These are phyloP conservation scores for Coelopa pilipes DNA, from an alignment of 2,888 invertebrate species.

Conservation along the genomic window DNA sequence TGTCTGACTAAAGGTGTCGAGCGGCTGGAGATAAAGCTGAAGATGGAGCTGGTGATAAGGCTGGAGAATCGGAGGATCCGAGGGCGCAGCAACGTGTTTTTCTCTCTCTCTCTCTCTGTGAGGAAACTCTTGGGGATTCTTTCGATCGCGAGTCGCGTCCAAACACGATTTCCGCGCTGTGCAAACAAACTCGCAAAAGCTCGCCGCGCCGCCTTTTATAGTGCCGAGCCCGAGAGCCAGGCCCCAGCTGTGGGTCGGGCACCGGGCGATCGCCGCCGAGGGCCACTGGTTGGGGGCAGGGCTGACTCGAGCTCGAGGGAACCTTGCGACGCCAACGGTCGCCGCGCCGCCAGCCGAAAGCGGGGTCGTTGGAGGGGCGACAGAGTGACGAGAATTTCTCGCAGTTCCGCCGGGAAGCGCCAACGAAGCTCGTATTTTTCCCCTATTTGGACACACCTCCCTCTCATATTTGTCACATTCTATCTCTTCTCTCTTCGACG, in stretches of 20 bases:
- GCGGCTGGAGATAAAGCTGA: not conserved
- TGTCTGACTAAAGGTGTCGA: too few species aligned
- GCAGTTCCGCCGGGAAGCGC: too few species aligned
- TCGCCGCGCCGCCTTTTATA: constrained; percentile 59
- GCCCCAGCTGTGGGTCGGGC: constrained; percentile 28
- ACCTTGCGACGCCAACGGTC: not conserved
- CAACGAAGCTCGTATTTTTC: constrained; percentile 12
- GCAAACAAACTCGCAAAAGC: constrained; percentile 61
- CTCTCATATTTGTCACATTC: not conserved
- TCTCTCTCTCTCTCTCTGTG: too few species aligned
- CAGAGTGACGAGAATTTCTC: not conserved
- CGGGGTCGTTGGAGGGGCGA: not conserved
- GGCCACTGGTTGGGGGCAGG: constrained; percentile 22
- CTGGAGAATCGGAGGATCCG: too few species aligned
- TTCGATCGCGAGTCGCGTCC: constrained; percentile 48
- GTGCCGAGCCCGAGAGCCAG: constrained; percentile 35
- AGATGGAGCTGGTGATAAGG: not conserved
- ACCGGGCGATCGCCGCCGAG: constrained; percentile 4
- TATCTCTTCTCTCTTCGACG: not conserved
- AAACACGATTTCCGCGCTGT: constrained; percentile 59
- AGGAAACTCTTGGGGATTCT: constrained; percentile 13
- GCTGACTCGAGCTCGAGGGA: not conserved
- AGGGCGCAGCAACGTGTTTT: constrained; percentile 26
- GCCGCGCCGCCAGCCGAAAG: too few species aligned
- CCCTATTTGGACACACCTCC: constrained; percentile 29